Evolutionary conservation across 2,797 vertebrate species (phyloP).

Genomic region (Tadarida brasiliensis): DNA sequence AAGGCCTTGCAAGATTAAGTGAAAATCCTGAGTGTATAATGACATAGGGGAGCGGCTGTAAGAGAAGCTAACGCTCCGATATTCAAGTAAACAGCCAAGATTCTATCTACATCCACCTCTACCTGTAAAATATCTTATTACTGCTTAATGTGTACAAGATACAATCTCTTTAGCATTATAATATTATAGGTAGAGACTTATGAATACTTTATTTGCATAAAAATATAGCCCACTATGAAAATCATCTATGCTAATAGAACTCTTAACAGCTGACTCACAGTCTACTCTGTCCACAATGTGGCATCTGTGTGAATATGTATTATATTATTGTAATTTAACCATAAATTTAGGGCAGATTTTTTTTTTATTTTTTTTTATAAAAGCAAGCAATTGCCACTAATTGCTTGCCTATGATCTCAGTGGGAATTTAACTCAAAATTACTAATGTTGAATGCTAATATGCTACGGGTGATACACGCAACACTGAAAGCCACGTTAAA

Average conservation of each 20-base stretch:
- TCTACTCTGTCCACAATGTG: neutral
- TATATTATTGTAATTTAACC: constrained; percentile 32
- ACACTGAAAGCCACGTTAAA: constrained; percentile 18
- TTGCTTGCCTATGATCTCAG: constrained; percentile 43
- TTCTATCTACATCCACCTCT: neutral
- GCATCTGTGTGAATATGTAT: neutral
- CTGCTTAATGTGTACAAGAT: neutral
- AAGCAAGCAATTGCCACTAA: constrained; percentile 49
- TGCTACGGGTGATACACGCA: neutral
- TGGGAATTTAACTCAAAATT: constrained; percentile 41
- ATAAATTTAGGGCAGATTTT: neutral
- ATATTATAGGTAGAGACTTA: neutral
- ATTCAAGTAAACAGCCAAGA: neutral
- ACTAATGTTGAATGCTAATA: neutral
- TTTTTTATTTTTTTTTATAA: constrained; percentile 9
- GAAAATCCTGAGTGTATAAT: neutral
- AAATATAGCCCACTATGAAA: neutral
- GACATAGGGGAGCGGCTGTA: neutral
- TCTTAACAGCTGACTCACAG: neutral
- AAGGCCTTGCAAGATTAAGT: neutral
- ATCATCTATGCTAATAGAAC: neutral
- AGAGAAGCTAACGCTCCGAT: neutral
- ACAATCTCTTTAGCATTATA: neutral
- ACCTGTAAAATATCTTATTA: neutral
- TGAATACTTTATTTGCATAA: neutral